Base-by-base conservation (phyloP, 1,140 invertebrate genomes). In the Andricus grossulariae region DNA sequence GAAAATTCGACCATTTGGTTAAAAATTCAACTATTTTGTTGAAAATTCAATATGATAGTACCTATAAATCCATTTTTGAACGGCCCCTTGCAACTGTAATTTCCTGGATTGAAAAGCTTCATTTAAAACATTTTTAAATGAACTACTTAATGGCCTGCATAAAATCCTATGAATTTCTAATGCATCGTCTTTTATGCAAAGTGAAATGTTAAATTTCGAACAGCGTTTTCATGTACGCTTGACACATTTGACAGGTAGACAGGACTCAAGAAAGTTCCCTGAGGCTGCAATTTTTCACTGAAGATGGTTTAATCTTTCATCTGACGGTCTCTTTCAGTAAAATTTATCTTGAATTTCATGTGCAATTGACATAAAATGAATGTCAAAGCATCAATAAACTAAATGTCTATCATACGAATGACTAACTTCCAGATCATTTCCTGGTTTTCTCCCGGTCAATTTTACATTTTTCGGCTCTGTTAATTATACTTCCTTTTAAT, bases 191-290 rank as follows among this genome's bases (percentile, higher is more conserved):
- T 39, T 66, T 66, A 66, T 66, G 60, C 25, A 66, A 66, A 66
- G 60, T 66, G 32, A 66, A 66, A 66, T 16, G 60, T 66, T 39
- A 66, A 66, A 66, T 66, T 66, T 21, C 25, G 39, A 25, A 39
- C 60, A 66, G 39, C 10, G 60, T 66, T 66, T 66, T 45, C 32
- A 66, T 66, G 60, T 12, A 39, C 39, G 60, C 60, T 39, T 66
- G 39, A 66, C 60, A 66, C 15, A 66, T 66, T 66, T 66, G 60
- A 66, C 60, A 66, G 60, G 60, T 15, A 7, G 60, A 66, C 25
- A 39, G 60, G 60, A n/a, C 15, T 66, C 60, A 66, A 66, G 60
- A 66, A 66, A 66, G 60, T 66, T 16, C 60, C 60, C 39, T 66
- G 12, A 10, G 60, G 60, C 60, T 32, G 39, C 60, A 39, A 66